phyloP scores from a whole-genome alignment of 2,888 invertebrate genomes.

The Falcaria lacertinaria region DNA sequence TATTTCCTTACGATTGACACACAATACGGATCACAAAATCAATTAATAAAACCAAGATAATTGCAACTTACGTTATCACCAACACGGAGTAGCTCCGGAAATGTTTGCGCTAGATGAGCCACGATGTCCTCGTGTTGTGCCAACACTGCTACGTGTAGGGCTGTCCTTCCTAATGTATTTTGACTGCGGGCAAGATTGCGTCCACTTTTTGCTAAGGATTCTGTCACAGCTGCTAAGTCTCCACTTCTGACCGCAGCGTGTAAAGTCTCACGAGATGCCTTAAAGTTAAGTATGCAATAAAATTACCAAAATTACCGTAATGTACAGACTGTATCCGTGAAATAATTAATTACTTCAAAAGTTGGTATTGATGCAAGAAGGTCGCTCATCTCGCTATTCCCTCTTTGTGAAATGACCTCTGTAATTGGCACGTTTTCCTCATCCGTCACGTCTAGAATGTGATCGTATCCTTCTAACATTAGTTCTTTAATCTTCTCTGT shows the following conservation, averaged over 20 bases:
- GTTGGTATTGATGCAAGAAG: constrained; percentile 86
- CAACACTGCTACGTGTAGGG: constrained; percentile 92
- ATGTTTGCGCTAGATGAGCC: constrained; percentile 85
- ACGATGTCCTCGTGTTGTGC: constrained; percentile 91
- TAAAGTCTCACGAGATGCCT: constrained; percentile 88
- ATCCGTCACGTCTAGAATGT: constrained; percentile 88
- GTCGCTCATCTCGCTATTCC: constrained; percentile 82
- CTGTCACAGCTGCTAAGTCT: constrained; percentile 79
- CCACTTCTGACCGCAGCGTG: constrained; percentile 85
- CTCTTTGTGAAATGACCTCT: constrained; percentile 84
- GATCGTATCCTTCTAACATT: constrained; percentile 91
- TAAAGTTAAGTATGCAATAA: too few relatives aligned
- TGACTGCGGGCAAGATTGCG: constrained; percentile 65
- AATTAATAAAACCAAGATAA: too few relatives aligned
- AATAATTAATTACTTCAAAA: constrained; percentile 82
- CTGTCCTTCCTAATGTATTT: constrained; percentile 86
- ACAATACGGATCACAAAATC: too few relatives aligned
- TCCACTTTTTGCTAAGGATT: constrained; percentile 76
- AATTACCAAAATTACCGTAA: constrained; percentile 1
- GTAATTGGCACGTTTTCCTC: constrained; percentile 84
- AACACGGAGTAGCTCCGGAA: constrained; percentile 85
- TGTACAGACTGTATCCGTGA: background rate
- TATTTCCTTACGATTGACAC: too few relatives aligned
- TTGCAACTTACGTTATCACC: constrained; percentile 89
- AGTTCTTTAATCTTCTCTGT: constrained; percentile 79